A percentile compares a stretch with the other conserved stretches of the same genome.
These are phyloP conservation scores for Clusia tigrina DNA, from an alignment of 2,888 invertebrate genomes.

Conservation along the genomic window DNA sequence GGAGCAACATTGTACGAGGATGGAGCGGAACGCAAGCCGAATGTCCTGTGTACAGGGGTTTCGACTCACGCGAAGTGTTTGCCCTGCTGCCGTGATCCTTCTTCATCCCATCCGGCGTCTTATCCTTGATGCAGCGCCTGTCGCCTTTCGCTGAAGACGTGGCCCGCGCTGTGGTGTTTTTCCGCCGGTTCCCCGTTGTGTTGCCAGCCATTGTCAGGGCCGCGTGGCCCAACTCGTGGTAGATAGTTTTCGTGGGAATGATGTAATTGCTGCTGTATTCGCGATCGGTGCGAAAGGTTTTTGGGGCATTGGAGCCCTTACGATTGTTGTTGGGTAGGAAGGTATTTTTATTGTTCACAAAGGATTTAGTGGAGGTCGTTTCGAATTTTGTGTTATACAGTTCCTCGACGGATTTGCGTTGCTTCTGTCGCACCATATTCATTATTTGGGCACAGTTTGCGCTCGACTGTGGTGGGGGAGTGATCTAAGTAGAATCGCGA, in stretches of 20 bases:
- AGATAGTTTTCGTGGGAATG: constrained; percentile 32
- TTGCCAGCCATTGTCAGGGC: not conserved
- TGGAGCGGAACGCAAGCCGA: too few relatives aligned
- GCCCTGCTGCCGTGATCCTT: constrained; percentile 25
- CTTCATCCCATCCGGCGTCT: constrained; percentile 23
- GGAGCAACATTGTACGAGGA: constrained; percentile 11
- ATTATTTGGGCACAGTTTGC: too few relatives aligned
- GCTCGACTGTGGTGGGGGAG: too few relatives aligned
- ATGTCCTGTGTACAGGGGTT: too few relatives aligned
- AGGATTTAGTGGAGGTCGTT: constrained; percentile 36
- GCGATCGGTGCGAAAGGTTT: constrained; percentile 25
- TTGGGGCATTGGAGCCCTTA: not conserved
- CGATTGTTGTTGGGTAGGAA: constrained; percentile 7
- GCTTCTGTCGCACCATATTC: constrained; percentile 54
- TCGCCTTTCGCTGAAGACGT: constrained; percentile 26
- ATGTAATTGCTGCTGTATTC: constrained; percentile 31
- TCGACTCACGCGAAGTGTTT: constrained; percentile 29
- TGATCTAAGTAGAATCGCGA: too few relatives aligned
- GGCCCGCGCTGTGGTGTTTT: constrained; percentile 27
- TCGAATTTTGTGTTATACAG: constrained; percentile 53
- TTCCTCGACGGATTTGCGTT: constrained; percentile 56
- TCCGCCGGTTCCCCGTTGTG: constrained; percentile 26
- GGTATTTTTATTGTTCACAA: constrained; percentile 29
- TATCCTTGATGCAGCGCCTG: constrained; percentile 27
- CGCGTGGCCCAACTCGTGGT: constrained; percentile 18